Evolutionary conservation across 30 jellyfish, hydroid and myxozoan species (phyloP).

Genomic region (Cassiopea xamachana): DNA sequence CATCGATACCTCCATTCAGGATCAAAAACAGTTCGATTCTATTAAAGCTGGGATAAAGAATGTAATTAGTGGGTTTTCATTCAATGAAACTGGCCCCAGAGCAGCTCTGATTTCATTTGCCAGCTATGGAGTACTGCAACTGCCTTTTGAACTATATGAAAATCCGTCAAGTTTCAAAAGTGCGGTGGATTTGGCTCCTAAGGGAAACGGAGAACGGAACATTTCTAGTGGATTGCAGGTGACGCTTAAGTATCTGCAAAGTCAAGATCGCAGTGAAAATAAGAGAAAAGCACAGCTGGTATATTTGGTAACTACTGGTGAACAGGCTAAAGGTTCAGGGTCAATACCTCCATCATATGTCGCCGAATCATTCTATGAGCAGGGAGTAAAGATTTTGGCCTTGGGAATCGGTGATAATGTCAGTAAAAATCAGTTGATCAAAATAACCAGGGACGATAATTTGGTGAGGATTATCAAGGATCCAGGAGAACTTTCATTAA

Average conservation of each 20-base stretch:
- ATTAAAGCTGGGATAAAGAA: constrained; percentile 58
- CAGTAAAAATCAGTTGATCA: constrained; percentile 57
- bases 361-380: constrained; percentile 80
- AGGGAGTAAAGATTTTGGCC: constrained; percentile 67
- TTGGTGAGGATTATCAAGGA: constrained; percentile 50
- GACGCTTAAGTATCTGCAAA: constrained; percentile 56
- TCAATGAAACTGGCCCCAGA: constrained; percentile 84
- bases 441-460: constrained; percentile 62
- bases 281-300: constrained; percentile 48
- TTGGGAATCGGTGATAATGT: constrained; percentile 80
- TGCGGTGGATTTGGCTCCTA: constrained; percentile 72
- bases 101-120: constrained; percentile 83
- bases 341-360: constrained; percentile 54
- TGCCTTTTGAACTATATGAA: constrained; percentile 64
- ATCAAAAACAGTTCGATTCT: constrained; percentile 31
- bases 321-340: constrained; percentile 62
- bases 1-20: constrained; percentile 71
- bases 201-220: constrained; percentile 58
- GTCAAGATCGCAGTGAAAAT: constrained; percentile 55
- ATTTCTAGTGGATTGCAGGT: constrained; percentile 67
- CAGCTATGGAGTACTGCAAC: constrained; percentile 43
- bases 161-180: constrained; percentile 60
- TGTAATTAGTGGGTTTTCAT: constrained; percentile 74
- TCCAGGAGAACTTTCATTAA: constrained; percentile 35
- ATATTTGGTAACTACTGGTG: constrained; percentile 80